phyloP scores from a whole-genome alignment of 1,140 invertebrate species.

The Calosoma granatense region DNA sequence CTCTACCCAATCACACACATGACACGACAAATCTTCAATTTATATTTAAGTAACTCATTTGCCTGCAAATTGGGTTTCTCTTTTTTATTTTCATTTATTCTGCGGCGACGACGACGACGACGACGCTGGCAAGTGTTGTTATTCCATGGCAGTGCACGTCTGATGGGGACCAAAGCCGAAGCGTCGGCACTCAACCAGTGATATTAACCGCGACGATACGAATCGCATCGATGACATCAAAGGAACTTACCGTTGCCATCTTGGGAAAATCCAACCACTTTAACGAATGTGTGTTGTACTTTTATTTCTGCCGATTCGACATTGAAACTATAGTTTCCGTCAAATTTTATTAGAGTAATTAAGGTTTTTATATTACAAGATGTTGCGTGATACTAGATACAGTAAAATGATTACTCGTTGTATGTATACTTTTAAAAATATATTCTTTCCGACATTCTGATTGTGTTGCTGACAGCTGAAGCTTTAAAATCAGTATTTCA shows the following conservation, averaged over 20 bases:
- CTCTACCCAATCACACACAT: conserved; percentile 4
- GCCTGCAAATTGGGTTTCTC: conserved; percentile 17
- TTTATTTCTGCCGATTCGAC: too few relatives aligned
- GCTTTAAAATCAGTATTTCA: too few relatives aligned
- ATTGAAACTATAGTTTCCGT: too few relatives aligned
- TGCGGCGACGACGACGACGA: background rate
- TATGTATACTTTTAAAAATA: too few relatives aligned
- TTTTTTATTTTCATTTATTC: conserved; percentile 17
- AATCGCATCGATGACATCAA: background rate
- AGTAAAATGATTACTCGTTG: too few relatives aligned
- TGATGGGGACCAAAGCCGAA: background rate
- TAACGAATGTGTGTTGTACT: too few relatives aligned
- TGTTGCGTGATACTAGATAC: too few relatives aligned
- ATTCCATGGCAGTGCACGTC: background rate
- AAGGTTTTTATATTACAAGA: too few relatives aligned
- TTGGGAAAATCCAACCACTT: background rate
- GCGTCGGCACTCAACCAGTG: too few relatives aligned
- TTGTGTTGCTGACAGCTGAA: too few relatives aligned
- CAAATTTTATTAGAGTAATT: too few relatives aligned
- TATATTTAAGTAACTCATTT: conserved; percentile 17
- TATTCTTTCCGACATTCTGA: too few relatives aligned
- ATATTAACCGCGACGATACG: background rate
- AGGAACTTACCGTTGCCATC: background rate
- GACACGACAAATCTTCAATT: conserved; percentile 15
- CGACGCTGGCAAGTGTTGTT: background rate